Base-by-base conservation (phyloP, 2,113 vertebrate species). In the Mustelus asterias region DNA sequence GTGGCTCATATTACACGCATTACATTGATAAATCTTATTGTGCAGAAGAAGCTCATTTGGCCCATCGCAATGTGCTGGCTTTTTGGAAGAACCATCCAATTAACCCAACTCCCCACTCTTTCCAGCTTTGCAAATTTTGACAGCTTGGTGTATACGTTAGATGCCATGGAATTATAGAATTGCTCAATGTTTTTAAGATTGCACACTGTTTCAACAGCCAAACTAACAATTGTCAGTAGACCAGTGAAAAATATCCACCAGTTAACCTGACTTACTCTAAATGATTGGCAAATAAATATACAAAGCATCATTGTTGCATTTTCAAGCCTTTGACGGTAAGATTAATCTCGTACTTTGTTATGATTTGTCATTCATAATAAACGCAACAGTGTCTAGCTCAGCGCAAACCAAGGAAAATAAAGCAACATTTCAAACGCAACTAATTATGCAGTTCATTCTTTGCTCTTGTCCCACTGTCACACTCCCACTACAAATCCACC, bases 41-140 rank as follows among this genome's bases (percentile, higher is more conserved):
- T 10, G 10, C 72, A 33, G 9, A 76, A 14, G 24, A 60, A 58
- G 10, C 11, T 4, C 48, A 89, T 89, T 89, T 54, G 29, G 86
- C 22, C 44, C 44, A 22, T 88, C 44, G 7, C 44, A 22, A 9
- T 83, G n/a, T 41, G 41, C 5, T 24, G 20, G 22, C 24, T 29
- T 48, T 26, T 89, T 58, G 48, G 14, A 26, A 10, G 26, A 89
- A 18, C 89, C 63, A 18, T 93, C 58, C n/a, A 65, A 60, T 93
- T 37, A n/a, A 14, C n/a, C 58, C 63, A n/a, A 93, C 7, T 65
- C 18, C 20, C 60, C 8, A 11, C 13, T 90, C 54, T 67, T 65
- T 93, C 80, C 89, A 58, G 22, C 14, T 11, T n/a, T 93, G 89
- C 89, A 65, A 88, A 89, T 37, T n/a, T 93, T 93, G 89, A 37